Evolutionary conservation across 2,888 invertebrate species (phyloP), one percentile per base, ranked within the genome.

Genomic region (Biston stratarius): DNA sequence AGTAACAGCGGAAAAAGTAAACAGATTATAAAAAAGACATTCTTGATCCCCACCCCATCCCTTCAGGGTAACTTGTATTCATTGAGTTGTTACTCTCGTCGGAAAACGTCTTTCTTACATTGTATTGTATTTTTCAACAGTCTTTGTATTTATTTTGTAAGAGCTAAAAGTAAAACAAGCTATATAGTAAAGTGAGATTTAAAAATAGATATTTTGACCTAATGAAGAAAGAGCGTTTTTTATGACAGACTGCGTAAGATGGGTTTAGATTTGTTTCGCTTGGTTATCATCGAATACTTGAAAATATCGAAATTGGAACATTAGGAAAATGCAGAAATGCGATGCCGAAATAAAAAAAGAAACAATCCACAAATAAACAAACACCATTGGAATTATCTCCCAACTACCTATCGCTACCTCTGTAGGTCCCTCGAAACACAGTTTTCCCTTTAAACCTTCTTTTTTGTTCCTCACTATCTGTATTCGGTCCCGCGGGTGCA

Each of bases 11-110:
- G 85, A 81, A 84, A 84, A 85, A 87, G 90, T 90, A 90, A 90
- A 92, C 92, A 91, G 89, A 90, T 91, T 91, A 91, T 91, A 91
- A 91, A 91, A 90, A 91, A 90, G 87, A 89, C 88, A 84, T 88
- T 84, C 75, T 9, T 76, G 75, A 74, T 80, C 82, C 81, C 79
- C 79, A 72, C 74, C 71, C 72, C 77, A 79, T 81, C 83, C 85
- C 85, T 85, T 74, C 77, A 70, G 85, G 84, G 82, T 78, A 80
- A 72, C 79, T 73, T 79, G 79, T 80, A 82, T 83, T 83, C 82
- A 80, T 81, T 69, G 74, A 69, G 73, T 71, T 71, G 68, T 67
- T 70, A 69, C 63, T 62, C 60, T 59, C 67, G 63, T 58, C 51
- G 42, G 65, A 67, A 72, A 77, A 60, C 64, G 56, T 71, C 52